Evolutionary conservation across 2,113 vertebrate species (phyloP), one percentile per base, ranked within the genome.

Genomic region (Aythya baeri): DNA sequence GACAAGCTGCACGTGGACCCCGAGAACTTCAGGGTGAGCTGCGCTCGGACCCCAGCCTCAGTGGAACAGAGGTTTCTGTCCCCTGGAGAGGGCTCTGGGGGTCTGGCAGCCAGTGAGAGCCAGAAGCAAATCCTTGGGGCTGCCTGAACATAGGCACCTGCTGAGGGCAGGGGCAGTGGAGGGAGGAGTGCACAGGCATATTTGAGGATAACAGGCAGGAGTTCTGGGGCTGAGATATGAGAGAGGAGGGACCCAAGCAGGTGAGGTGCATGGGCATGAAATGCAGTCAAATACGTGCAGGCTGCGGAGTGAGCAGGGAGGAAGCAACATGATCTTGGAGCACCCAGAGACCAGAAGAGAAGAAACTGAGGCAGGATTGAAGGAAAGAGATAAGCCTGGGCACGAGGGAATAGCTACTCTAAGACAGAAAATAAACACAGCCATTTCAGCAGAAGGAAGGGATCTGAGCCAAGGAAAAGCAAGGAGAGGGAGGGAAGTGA

Each of bases 1-100:
- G 98, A 99, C 11, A 98, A 98, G 25, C 97, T 99, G 92, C 98
- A 99, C 2, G 98, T 99, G 88, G 98, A 99, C 91, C 98, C 98
- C 5, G 98, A 98, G 95, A 97, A 98, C 83, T 97, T 98, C 95
- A 95, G 13, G 94, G 97, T 98, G 94, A 97, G 97, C 70, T 0
- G 0, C 2, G 32, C 32, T 34, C 0, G 0, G 17, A 50, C 25
- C 23, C 25, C 38, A 49, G 50, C 9, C 70, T 29, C 0, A 3
- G 6, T 50, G n/a, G 57, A 34, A 32, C 27, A 31, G 27, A 31
- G 76, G 34, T 25, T 8, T 21, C 62, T 7, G 4, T 21, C 36
- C 58, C 55, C 52, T 13, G 38, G 7, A 41, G 50, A 4, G 29
- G 21, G 17, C 17, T 20, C 7, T 5, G 16, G 21, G 22, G 21